These are phyloP conservation scores for Ageneiosus marmoratus DNA, from an alignment of 2,113 vertebrate species.

Conservation along the genomic window DNA sequence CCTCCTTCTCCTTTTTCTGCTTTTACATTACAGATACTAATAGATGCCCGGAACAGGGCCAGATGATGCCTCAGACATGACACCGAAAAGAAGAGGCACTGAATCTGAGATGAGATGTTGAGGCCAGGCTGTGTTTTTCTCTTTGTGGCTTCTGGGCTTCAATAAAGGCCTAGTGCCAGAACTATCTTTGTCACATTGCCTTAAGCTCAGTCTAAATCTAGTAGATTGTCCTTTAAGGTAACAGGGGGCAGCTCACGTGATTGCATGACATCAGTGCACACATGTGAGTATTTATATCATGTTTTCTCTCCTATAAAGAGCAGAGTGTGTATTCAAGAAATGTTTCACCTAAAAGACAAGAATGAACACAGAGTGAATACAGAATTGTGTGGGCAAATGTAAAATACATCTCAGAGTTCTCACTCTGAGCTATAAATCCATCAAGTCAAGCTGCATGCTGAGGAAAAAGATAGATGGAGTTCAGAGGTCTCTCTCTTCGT, in stretches of 20 bases:
- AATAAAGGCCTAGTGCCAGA: slow-evolving; percentile 15
- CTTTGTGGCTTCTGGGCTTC: slow-evolving; percentile 27
- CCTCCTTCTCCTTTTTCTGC: slow-evolving; percentile 36
- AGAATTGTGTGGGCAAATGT: slow-evolving; percentile 1
- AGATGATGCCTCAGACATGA: slow-evolving; percentile 49
- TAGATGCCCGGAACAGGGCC: slow-evolving; percentile 59
- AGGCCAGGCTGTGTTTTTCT: slow-evolving; percentile 20
- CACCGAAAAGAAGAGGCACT: slow-evolving; percentile 5
- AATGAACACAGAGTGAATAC: not conserved
- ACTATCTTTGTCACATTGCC: not conserved
- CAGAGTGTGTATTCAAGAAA: not conserved
- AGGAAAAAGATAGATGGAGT: slow-evolving; percentile 21
- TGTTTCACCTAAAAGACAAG: slow-evolving; percentile 2
- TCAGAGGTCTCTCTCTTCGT: slow-evolving; percentile 28
- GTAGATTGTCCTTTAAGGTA: not conserved
- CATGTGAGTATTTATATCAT: not conserved
- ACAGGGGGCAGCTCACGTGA: not conserved
- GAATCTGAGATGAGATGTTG: slow-evolving; percentile 11
- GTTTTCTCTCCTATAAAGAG: slow-evolving; percentile 9
- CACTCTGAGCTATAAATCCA: slow-evolving; percentile 11
- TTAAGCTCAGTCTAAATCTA: slow-evolving; percentile 29
- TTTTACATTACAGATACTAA: slow-evolving; percentile 64
- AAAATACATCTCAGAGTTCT: slow-evolving; percentile 7
- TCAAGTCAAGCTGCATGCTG: slow-evolving; percentile 20
- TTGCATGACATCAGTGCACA: not conserved